A percentile compares a stretch with the other conserved stretches of the same genome.
Conservation (phyloP, 2,888 invertebrate genomes). For the Lithosia quadra region DNA sequence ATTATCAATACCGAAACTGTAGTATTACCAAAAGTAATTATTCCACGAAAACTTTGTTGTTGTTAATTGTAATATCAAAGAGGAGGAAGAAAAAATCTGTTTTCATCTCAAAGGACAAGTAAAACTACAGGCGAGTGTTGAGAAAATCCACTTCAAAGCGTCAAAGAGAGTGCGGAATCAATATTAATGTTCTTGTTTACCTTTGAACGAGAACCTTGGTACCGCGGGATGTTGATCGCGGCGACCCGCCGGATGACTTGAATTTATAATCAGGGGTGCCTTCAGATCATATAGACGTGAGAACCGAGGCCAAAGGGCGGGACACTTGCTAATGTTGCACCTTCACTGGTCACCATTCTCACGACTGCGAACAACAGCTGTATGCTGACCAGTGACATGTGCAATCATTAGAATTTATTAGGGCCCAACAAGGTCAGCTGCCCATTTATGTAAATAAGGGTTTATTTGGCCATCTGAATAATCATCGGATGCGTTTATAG, state of each 20-base stretch:
- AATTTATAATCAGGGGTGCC: slow-evolving; percentile 82
- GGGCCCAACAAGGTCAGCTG: slow-evolving; percentile 79
- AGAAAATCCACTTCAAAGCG: slow-evolving; percentile 77
- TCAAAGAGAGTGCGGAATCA: slow-evolving; percentile 80
- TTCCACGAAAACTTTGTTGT: slow-evolving; percentile 11
- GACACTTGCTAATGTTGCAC: slow-evolving; percentile 83
- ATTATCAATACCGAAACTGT: slow-evolving; percentile 7
- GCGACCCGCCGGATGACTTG: slow-evolving; percentile 75
- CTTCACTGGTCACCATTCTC: slow-evolving; percentile 77
- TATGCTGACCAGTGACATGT: slow-evolving; percentile 74
- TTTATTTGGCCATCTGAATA: slow-evolving; percentile 70
- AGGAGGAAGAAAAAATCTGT: slow-evolving; percentile 48
- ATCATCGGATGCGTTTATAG: slow-evolving; percentile 53
- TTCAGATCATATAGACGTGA: slow-evolving; percentile 73
- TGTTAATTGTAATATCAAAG: slow-evolving; percentile 60
- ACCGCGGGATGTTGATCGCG: slow-evolving; percentile 68
- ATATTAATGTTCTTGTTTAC: slow-evolving; percentile 85
- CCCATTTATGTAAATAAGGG: slow-evolving; percentile 71
- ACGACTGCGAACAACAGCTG: slow-evolving; percentile 77
- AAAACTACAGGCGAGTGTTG: slow-evolving; percentile 69
- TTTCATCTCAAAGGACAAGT: slow-evolving; percentile 73
- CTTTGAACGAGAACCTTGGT: slow-evolving; percentile 70
- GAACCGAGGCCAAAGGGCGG: slow-evolving; percentile 80
- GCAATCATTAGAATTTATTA: slow-evolving; percentile 83
- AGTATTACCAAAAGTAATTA: slow-evolving; percentile 12